A percentile compares a stretch with the other conserved stretches of the same genome.
phyloP scores from a whole-genome alignment of 2,888 invertebrate genomes.

The Elegia similella region DNA sequence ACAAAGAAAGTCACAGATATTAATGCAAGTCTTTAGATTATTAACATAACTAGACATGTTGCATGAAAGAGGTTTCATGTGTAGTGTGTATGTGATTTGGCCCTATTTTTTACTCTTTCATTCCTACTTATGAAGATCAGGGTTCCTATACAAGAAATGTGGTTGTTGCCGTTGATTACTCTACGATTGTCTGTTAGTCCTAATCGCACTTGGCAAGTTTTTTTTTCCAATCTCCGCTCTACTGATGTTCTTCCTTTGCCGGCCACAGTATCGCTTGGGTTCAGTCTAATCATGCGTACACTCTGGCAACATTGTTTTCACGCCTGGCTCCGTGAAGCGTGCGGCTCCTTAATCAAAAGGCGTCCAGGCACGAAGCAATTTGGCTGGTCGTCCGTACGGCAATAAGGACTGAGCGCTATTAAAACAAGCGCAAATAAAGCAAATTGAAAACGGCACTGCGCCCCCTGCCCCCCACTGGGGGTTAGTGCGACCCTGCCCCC shows the following conservation, averaged over 20 bases:
- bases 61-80: no score
- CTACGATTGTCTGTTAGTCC: no score
- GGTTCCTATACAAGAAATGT: no score
- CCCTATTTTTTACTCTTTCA: no score
- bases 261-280: neutral
- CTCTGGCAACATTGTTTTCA: conserved; percentile 56
- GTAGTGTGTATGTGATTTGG: no score
- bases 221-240: neutral
- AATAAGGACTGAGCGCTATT: conserved; percentile 78
- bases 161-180: no score
- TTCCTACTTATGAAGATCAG: no score
- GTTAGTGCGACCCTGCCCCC: conserved; percentile 40
- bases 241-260: neutral
- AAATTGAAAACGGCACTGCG: conserved; percentile 77
- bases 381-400: conserved; percentile 68
- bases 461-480: conserved; percentile 44
- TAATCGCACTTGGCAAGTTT: no score
- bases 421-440: conserved; percentile 80
- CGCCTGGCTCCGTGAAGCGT: conserved; percentile 53
- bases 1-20: no score
- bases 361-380: conserved; percentile 78
- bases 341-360: conserved; percentile 73
- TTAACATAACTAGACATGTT: no score
- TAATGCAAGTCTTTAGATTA: no score
- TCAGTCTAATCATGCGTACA: conserved; percentile 29